phyloP scores from a whole-genome alignment of 2,797 vertebrate genomes.

The Arnoldichthys spilopterus region DNA sequence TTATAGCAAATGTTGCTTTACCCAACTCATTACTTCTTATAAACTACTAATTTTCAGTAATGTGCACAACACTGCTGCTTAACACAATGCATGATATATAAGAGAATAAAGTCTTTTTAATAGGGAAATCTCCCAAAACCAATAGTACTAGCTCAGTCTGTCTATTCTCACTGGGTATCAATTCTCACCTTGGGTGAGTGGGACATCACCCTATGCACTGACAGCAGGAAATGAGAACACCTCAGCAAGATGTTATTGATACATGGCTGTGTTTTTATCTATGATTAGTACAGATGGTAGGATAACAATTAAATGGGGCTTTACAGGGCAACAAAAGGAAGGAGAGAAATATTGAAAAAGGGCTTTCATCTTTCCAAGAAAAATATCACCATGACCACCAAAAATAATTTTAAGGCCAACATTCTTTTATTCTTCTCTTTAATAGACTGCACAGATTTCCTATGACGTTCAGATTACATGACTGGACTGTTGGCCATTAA shows the following conservation, averaged over 20 bases:
- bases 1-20: no score
- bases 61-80: no score
- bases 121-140: constrained; percentile 7
- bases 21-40: no score
- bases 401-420: no score
- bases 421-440: no score
- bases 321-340: not conserved
- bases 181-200: constrained; percentile 7
- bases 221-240: constrained; percentile 44
- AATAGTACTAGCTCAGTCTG: constrained; percentile 24
- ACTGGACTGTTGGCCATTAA: no score
- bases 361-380: no score
- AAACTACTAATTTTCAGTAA: no score
- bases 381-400: no score
- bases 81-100: no score
- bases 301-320: not conserved
- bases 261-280: constrained; percentile 26
- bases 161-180: constrained; percentile 27
- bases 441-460: no score
- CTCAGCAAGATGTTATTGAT: constrained; percentile 38
- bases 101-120: constrained; percentile 6
- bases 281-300: constrained; percentile 30
- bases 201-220: constrained; percentile 15
- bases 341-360: not conserved
- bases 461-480: no score